Base-by-base conservation (phyloP, 1,140 invertebrate species). In the Acyrthosiphon pisum region DNA sequence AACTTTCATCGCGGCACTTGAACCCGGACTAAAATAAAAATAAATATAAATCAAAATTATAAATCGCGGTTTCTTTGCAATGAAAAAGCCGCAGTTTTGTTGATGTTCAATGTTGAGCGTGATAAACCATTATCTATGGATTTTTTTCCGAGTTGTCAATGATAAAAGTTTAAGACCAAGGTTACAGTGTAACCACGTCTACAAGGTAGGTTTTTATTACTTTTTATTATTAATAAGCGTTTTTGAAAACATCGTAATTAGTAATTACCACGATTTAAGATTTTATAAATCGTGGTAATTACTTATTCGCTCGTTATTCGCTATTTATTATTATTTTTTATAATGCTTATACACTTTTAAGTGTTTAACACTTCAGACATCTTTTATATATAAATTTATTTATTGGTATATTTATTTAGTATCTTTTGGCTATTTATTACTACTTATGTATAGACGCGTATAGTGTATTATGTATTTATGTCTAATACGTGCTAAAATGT, bases 151-250 rank as follows among this genome's bases (percentile, higher is more conserved):
- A 46, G 84, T 86, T 86, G 84, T 86, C 41, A 86, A 46, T 86
- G 84, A 86, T 86, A 86, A 86, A 41, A 41, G 41, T 4, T 2
- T 41, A 41, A 41, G 41, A 84, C 41, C 23, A 84, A 84, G 35
- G 37, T 84, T 84, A 84, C 37, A 41, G 83, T 84, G 83, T 84
- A 84, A 41, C 83, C 83, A 84, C 37, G 83, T 84, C 83, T 30
- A 84, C 23, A 84, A 84, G 83, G 83, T 84, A 23, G 44, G 41
- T 41, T 26, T 26, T 84, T 84, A 44, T 41, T 84, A 84, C 26
- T 56, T 56, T 7, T 11, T 53, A n/a, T n/a, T n/a, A n/a, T 22
- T 48, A 48, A 11, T n/a, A 23, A n/a, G n/a, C n/a, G n/a, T 76
- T 76, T n/a, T 18, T n/a, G 30, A n/a, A 76, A n/a, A n/a, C 18